A percentile compares a stretch with the other conserved stretches of the same genome.
Evolutionary conservation across 2,888 invertebrate species (phyloP).

Genomic region (Physocephala rufipes): DNA sequence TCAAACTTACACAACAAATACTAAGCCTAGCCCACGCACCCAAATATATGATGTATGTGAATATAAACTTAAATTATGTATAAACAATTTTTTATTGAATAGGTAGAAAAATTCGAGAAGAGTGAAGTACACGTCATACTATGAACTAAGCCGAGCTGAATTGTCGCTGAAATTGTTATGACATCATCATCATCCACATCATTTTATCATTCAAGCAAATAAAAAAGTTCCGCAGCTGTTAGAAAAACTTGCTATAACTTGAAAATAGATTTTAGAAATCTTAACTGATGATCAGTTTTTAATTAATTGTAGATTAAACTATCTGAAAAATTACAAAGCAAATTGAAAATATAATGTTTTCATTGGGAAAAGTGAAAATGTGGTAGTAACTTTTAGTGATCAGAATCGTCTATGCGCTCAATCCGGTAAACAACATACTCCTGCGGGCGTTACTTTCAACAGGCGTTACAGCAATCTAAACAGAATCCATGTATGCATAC

Average conservation of each 20-base stretch:
- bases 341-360: background rate
- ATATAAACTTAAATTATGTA: no score
- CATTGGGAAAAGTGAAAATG: slow-evolving; percentile 5
- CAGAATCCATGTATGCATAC: background rate
- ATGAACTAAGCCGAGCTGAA: no score
- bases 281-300: background rate
- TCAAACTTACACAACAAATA: no score
- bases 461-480: no score
- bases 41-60: no score
- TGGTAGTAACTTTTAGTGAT: background rate
- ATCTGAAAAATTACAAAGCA: background rate
- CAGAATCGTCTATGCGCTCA: background rate
- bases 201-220: background rate
- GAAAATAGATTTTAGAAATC: background rate
- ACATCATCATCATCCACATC: background rate
- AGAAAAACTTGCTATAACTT: slow-evolving; percentile 13
- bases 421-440: background rate
- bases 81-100: no score
- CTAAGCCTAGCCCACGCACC: no score
- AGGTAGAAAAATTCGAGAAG: no score
- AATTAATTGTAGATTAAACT: background rate
- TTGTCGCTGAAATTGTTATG: background rate
- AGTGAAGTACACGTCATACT: no score
- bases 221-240: slow-evolving; percentile 5
- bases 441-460: no score